Evolutionary conservation across 2,888 invertebrate genomes (phyloP), one percentile per base, ranked within the genome.

Genomic region (Macropis europaea): DNA sequence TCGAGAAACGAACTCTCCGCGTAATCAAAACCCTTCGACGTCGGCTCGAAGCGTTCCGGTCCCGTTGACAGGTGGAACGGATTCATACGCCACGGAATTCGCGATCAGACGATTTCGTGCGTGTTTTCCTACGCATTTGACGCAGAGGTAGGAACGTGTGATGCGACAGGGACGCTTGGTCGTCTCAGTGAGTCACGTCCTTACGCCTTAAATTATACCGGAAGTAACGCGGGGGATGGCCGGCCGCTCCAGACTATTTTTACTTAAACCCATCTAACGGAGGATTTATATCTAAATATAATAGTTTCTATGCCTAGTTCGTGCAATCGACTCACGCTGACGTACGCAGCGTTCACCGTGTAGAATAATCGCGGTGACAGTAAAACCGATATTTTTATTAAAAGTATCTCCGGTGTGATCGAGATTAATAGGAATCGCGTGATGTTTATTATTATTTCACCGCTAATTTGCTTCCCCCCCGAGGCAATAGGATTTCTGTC

Each of bases 201-300:
- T 59, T 22, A 22, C 17, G 43, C 11, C 36, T 68, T 40, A 56
- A 40, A 32, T 53, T 32, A 13, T 15, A 15, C 22, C 61, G 63
- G 68, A 69, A 74, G 53, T 56, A 43, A 57, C 36, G 50, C 17
- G 45, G 43, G 32, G 38, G 40, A 52, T 11, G 24, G 19, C 22
- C 32, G 47, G 38, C 40, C 40, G 48, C 38, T 67, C 45, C 17
- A 28, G 52, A 69, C 63, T 78, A 78, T 78, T 77, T 78, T 78
- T 69, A 62, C 47, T 13, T 34, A 42, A 57, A 60, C 48, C 32
- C 13, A 38, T 52, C 52, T n/a, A 24, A 24, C 13, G 48, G 7
- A 36, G n/a, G 19, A 69, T 60, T 50, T 60, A n/a, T 30, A 42
- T 50, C 43, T 40, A 42, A 53, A 57, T 53, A 64, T 36, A 42